These are phyloP conservation scores for Megaceryle torquata DNA, from an alignment of 2,113 vertebrate species.

Conservation along the genomic window DNA sequence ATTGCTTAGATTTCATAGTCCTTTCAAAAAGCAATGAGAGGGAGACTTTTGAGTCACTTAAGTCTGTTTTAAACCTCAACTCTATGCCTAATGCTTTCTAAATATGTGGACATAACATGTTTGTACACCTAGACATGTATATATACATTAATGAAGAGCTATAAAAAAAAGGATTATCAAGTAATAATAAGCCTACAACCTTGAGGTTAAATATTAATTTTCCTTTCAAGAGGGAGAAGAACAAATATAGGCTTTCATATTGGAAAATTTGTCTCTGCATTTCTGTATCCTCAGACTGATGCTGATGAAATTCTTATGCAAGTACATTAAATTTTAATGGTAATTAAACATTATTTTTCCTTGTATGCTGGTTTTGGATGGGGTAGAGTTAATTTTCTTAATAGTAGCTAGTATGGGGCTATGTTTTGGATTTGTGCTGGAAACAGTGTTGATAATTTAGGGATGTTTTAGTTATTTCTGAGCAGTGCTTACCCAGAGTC, in stretches of 20 bases:
- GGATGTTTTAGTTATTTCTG: no score
- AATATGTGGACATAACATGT: background rate
- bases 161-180: background rate
- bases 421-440: no score
- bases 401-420: no score
- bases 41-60: background rate
- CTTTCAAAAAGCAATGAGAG: background rate
- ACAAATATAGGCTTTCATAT: background rate
- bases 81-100: background rate
- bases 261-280: background rate
- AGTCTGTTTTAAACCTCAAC: background rate
- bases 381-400: no score
- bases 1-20: background rate
- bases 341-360: slow-evolving; percentile 14
- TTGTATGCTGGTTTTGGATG: background rate
- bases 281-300: background rate
- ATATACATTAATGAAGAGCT: background rate
- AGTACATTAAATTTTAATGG: slow-evolving; percentile 14
- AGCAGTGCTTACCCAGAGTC: no score
- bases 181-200: background rate
- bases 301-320: background rate
- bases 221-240: background rate
- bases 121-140: background rate
- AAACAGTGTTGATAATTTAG: no score
- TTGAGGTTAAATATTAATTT: slow-evolving; percentile 4